Conservation (phyloP, 2,113 vertebrate genomes). For the Argyrosomus japonicus region DNA sequence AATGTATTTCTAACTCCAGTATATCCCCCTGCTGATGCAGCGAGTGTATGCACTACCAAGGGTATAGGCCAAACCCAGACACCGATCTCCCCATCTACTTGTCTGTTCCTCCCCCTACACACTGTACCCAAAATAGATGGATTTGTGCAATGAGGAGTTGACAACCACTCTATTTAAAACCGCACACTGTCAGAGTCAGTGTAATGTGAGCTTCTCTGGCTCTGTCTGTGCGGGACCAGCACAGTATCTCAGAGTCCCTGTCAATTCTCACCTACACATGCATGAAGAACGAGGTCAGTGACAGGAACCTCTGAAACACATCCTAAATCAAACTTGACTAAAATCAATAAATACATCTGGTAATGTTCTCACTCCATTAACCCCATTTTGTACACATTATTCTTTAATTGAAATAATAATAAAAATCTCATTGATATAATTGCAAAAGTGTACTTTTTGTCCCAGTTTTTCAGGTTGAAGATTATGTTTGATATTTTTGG, state of each 20-base stretch:
- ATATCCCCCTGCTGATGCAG: conserved; percentile 42
- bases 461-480: too few species aligned
- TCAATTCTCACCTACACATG: conserved; percentile 61
- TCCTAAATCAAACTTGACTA: conserved; percentile 12
- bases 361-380: background rate
- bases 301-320: conserved; percentile 28
- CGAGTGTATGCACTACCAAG: conserved; percentile 5
- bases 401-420: too few species aligned
- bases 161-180: conserved; percentile 85
- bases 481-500: too few species aligned
- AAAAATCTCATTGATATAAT: background rate
- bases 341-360: background rate
- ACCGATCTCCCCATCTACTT: conserved; percentile 55
- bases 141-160: conserved; percentile 77
- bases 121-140: conserved; percentile 79
- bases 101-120: conserved; percentile 50
- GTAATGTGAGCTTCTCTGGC: conserved; percentile 83
- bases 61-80: conserved; percentile 38
- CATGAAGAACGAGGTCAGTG: conserved; percentile 40
- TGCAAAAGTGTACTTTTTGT: background rate
- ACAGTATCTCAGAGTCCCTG: conserved; percentile 40
- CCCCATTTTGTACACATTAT: background rate
- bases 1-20: background rate
- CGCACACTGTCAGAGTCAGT: conserved; percentile 82
- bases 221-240: conserved; percentile 55